Evolutionary conservation across 2,797 vertebrate genomes (phyloP).

Genomic region (Distichodus sexfasciatus): DNA sequence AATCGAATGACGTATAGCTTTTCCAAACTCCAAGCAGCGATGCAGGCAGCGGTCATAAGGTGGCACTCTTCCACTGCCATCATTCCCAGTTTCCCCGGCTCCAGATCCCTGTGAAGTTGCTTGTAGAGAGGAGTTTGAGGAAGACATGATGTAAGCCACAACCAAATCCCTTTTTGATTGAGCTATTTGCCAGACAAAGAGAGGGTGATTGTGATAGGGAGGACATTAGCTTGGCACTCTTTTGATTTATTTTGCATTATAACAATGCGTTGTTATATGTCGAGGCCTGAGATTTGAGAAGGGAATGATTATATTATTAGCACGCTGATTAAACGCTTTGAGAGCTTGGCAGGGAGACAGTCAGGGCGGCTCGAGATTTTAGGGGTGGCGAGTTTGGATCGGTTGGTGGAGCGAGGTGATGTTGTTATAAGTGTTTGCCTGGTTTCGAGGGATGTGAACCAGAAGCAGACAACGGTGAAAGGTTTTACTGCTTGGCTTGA

Average conservation of each 20-base stretch:
- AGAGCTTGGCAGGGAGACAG: slow-evolving; percentile 40
- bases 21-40: not conserved
- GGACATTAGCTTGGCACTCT: slow-evolving; percentile 50
- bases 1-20: slow-evolving; percentile 14
- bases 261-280: slow-evolving; percentile 50
- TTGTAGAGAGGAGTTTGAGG: slow-evolving; percentile 33
- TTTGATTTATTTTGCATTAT: slow-evolving; percentile 43
- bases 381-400: slow-evolving; percentile 40
- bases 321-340: slow-evolving; percentile 49
- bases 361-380: slow-evolving; percentile 26
- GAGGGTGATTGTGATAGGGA: slow-evolving; percentile 47
- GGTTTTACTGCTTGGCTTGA: slow-evolving; percentile 15
- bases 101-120: slow-evolving; percentile 22
- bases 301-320: slow-evolving; percentile 51
- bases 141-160: slow-evolving; percentile 41
- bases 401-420: slow-evolving; percentile 36
- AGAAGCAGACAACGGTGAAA: not conserved
- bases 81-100: slow-evolving; percentile 25
- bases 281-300: slow-evolving; percentile 42
- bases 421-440: slow-evolving; percentile 29
- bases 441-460: slow-evolving; percentile 1
- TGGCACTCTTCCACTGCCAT: slow-evolving; percentile 71
- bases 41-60: slow-evolving; percentile 51
- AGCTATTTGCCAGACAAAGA: slow-evolving; percentile 51
- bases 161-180: slow-evolving; percentile 48